Base-by-base conservation (phyloP, 2,888 invertebrate genomes). In the Drosophila gaucha region DNA sequence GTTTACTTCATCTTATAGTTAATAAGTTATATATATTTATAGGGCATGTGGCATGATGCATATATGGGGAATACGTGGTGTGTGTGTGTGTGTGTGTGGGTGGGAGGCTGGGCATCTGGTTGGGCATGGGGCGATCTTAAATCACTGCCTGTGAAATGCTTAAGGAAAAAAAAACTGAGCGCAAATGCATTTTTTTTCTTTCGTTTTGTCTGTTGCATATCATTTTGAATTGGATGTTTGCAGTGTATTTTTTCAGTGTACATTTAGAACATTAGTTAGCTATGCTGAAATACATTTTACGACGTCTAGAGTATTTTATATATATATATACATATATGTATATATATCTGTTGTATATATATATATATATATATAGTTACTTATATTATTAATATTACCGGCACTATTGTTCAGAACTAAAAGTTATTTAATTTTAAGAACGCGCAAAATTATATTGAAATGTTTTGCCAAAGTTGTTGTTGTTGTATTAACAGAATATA, bases 331-430 rank as follows among this genome's bases (percentile, higher is more conserved):
- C 56, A 65, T 62, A 60, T 63, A 50, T 67, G 44, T 64, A 60
- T 68, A 50, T 63, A 41, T 6, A 24, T 24, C 24, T 39, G n/a
- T 24, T 30, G 31, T 33, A 47, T 47, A 22, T 47, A 67, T 66
- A 43, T 67, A 22, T 49, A 16, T 67, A 62, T 80, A 44, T 64
- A 57, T 76, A 71, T 77, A 67, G 62, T 76, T 67, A 80, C 78
- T 84, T 83, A 86, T 75, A 58, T 76, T 36, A 64, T 67, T 56
- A 91, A 91, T 90, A 90, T 91, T 90, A 90, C 91, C 91, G 91
- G 91, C 91, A 91, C 91, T 91, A 91, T 91, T 91, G 91, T 91
- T 90, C 79, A 35, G 80, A 90, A 91, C 90, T 83, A 47, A 90
- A 66, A 47, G 54, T 69, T 2, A 22, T 74, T 50, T 82, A 1